Evolutionary conservation across 2,888 invertebrate genomes (phyloP).

Genomic region (Pheosia tremula): DNA sequence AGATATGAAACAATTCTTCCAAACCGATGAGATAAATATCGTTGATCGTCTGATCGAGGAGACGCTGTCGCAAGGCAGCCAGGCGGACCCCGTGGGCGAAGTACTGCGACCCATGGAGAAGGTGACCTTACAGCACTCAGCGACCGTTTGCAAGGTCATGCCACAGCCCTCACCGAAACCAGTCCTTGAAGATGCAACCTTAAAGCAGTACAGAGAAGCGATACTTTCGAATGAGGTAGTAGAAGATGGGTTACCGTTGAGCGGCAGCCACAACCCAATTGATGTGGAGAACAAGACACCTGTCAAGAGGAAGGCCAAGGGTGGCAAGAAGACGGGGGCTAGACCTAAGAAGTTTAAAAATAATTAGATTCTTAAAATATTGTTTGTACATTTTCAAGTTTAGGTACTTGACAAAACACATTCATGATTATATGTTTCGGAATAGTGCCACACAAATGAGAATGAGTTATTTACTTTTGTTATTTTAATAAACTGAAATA

Average conservation of each 20-base stretch:
- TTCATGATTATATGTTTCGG: background rate
- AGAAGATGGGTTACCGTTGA: slow-evolving; percentile 47
- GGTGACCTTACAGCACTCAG: slow-evolving; percentile 49
- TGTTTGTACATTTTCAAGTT: slow-evolving; percentile 1
- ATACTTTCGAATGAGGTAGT: slow-evolving; percentile 38
- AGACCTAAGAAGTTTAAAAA: slow-evolving; percentile 42
- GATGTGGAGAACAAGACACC: slow-evolving; percentile 41
- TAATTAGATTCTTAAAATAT: slow-evolving; percentile 12
- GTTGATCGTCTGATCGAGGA: slow-evolving; percentile 58
- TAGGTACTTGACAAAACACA: too few relatives aligned
- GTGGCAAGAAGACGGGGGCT: slow-evolving; percentile 39
- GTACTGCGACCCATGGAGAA: slow-evolving; percentile 56
- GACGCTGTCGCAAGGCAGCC: slow-evolving; percentile 47
- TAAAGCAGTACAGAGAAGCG: slow-evolving; percentile 59
- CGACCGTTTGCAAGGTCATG: slow-evolving; percentile 45
- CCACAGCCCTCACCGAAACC: slow-evolving; percentile 26
- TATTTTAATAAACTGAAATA: too few relatives aligned
- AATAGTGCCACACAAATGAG: background rate
- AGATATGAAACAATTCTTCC: slow-evolving; percentile 49
- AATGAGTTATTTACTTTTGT: too few relatives aligned
- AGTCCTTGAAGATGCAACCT: slow-evolving; percentile 42
- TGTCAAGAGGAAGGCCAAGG: slow-evolving; percentile 47
- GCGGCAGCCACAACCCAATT: slow-evolving; percentile 51
- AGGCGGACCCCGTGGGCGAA: slow-evolving; percentile 56
- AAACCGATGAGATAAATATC: slow-evolving; percentile 38